These are phyloP conservation scores for Champsocephalus gunnari DNA, from an alignment of 2,797 vertebrate genomes.

Conservation along the genomic window DNA sequence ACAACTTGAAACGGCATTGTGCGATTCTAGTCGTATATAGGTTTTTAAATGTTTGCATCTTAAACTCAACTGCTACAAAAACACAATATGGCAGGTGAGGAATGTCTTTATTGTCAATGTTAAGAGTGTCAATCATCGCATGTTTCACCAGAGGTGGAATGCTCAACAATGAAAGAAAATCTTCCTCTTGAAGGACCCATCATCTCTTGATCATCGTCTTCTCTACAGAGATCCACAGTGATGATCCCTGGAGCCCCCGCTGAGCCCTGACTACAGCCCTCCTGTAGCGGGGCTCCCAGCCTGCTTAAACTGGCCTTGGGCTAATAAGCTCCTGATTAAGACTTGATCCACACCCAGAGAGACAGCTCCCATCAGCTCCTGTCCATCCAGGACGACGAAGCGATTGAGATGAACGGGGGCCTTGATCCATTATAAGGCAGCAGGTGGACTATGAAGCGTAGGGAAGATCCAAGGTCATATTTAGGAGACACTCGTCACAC, in stretches of 20 bases:
- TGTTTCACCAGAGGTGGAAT: slow-evolving; percentile 6
- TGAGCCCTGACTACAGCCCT: slow-evolving; percentile 17
- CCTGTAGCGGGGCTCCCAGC: slow-evolving; percentile 35
- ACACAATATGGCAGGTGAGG: neutral
- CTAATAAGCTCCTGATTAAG: slow-evolving; percentile 79
- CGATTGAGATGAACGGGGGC: slow-evolving; percentile 81
- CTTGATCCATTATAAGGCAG: slow-evolving; percentile 69
- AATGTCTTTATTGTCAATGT: neutral
- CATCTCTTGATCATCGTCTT: slow-evolving; percentile 4
- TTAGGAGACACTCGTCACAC: slow-evolving; percentile 59
- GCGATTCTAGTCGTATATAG: too few relatives aligned
- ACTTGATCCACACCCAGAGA: slow-evolving; percentile 63
- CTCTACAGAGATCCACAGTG: slow-evolving; percentile 16
- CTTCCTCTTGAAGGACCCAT: slow-evolving; percentile 5
- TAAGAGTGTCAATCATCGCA: neutral
- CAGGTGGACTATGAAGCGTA: slow-evolving; percentile 40
- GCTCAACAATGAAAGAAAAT: neutral
- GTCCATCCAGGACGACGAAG: slow-evolving; percentile 54
- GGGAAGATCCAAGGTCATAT: slow-evolving; percentile 51
- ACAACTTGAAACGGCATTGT: too few relatives aligned
- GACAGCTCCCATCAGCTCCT: slow-evolving; percentile 63
- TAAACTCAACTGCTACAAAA: neutral
- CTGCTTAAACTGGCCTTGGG: slow-evolving; percentile 46
- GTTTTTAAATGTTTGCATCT: neutral
- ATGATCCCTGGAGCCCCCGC: slow-evolving; percentile 14